phyloP scores from a whole-genome alignment of 2,797 vertebrate genomes.

The Lacerta agilis region DNA sequence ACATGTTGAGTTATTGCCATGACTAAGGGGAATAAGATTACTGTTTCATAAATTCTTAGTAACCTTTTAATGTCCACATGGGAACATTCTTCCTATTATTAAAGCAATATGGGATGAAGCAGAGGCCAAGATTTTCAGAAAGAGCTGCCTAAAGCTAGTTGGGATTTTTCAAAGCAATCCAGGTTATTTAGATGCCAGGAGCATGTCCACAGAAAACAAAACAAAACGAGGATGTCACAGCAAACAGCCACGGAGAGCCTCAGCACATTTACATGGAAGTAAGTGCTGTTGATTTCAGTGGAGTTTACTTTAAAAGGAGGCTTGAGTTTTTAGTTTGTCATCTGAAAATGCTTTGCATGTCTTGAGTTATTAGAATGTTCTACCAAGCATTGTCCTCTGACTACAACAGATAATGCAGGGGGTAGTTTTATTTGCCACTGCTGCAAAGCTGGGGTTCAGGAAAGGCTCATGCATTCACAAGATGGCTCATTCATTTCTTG shows the following conservation, averaged over 20 bases:
- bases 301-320: not conserved
- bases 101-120: conserved; percentile 74
- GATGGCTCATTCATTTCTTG: not conserved
- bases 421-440: not conserved
- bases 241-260: conserved; percentile 3
- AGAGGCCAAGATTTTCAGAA: conserved; percentile 60
- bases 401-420: not conserved
- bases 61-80: conserved; percentile 66
- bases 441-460: not conserved
- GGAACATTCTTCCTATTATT: conserved; percentile 76
- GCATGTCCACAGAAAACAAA: conserved; percentile 17
- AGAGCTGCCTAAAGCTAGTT: conserved; percentile 35
- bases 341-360: not conserved
- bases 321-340: not conserved
- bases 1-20: conserved; percentile 36
- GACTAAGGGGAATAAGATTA: conserved; percentile 69
- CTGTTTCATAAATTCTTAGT: conserved; percentile 67
- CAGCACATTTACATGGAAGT: conserved; percentile 15
- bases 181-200: conserved; percentile 36
- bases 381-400: not conserved
- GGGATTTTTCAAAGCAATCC: conserved; percentile 54
- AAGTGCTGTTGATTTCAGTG: not conserved
- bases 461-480: not conserved
- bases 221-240: not conserved
- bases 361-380: not conserved